Base-by-base conservation (phyloP, 2,113 vertebrate species). In the Cichladusa arquata region DNA sequence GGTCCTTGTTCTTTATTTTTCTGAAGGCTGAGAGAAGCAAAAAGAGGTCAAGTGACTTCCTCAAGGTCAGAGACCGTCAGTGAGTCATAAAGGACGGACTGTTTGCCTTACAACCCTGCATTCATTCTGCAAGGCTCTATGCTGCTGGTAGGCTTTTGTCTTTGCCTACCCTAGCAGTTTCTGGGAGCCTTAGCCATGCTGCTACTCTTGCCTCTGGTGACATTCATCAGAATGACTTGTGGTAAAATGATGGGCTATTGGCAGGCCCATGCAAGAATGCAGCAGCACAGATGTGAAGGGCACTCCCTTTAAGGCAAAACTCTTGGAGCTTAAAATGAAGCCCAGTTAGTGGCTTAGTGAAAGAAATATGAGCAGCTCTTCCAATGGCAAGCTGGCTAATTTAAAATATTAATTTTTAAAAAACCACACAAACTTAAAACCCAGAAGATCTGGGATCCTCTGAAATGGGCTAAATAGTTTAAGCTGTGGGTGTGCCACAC, bases 31-130 rank as follows among this genome's bases (percentile, higher is more conserved):
- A 92, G 48, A 31, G 44, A 96, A 34, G 79, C 69, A 92, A 91
- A 95, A 96, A 65, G 86, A 93, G 85, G 94, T 92, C 95, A 94
- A 92, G 47, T 86, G 81, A 80, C 90, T 93, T 94, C 88, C 76
- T 94, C 95, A 97, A 97, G 96, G 96, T 96, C 91, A 95, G 81
- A 81, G 93, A 64, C 74, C 4, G 1, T 56, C 81, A 54, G 66
- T 93, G 93, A 96, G 81, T 97, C 95, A 97, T 91, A 95, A 93
- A 94, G 80, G 12, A 90, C 31, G 51, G 84, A 77, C 91, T 96
- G 90, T 92, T 93, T 76, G 91, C 74, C 69, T 92, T 89, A 94
- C 87, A 97, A 90, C 83, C 88, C 85, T 38, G 81, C 80, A 85
- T 95, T 95, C 83, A 94, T 83, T 95, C 91, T 0, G 3, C 29